These are phyloP conservation scores for Molothrus ater DNA, from an alignment of 2,797 vertebrate genomes.

Conservation along the genomic window DNA sequence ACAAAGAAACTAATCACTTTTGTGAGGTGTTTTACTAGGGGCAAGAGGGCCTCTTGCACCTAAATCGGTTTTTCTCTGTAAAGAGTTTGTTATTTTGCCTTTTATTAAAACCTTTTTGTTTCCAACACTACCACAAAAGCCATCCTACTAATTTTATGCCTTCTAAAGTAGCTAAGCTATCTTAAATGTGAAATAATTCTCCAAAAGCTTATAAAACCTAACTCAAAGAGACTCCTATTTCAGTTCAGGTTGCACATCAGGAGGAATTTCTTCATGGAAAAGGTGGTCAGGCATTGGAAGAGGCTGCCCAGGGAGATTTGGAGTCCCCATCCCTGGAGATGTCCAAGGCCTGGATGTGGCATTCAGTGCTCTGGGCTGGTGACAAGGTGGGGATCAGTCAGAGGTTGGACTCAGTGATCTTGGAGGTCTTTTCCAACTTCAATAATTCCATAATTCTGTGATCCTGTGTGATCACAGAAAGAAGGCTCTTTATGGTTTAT, in stretches of 20 bases:
- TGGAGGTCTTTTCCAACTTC: rapidly evolving
- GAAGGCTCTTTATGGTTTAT: neutral
- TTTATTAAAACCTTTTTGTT: no score
- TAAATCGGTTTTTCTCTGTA: no score
- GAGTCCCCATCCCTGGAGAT: neutral
- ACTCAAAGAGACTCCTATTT: no score
- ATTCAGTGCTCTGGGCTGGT: neutral
- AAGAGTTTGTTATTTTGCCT: no score
- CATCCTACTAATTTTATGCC: no score
- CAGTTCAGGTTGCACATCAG: rapidly evolving
- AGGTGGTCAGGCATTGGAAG: rapidly evolving
- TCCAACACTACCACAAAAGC: no score
- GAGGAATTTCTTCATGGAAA: neutral
- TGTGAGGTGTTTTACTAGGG: no score
- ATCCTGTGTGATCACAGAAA: neutral
- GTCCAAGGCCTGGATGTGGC: rapidly evolving
- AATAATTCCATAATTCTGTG: neutral
- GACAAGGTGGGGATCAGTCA: rapidly evolving
- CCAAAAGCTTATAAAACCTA: no score
- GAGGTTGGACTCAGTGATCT: rapidly evolving
- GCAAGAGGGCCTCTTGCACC: no score
- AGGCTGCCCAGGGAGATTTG: neutral
- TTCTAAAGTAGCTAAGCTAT: no score
- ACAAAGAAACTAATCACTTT: no score
- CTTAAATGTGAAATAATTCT: no score